Percentiles rank a stretch among this genome's conserved stretches.
Evolutionary conservation across 2,888 invertebrate species (phyloP).

Genomic region (Xestia ashworthii): DNA sequence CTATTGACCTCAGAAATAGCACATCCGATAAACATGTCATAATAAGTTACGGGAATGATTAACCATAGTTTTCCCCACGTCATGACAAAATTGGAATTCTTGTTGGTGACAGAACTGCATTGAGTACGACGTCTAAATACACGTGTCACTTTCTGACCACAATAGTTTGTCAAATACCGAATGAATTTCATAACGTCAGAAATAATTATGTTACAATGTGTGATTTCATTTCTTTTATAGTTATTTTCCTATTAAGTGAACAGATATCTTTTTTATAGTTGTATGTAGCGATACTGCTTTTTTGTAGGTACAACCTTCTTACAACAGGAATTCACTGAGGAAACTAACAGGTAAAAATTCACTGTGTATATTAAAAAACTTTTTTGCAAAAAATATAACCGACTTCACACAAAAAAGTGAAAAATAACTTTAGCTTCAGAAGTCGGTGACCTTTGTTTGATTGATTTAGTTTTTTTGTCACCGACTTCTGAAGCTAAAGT

Average conservation of each 20-base stretch:
- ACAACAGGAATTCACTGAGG: not conserved
- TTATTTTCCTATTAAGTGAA: not conserved
- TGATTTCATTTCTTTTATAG: not conserved
- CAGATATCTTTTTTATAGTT: not conserved
- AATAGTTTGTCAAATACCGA: not conserved
- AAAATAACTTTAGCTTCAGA: too few species aligned
- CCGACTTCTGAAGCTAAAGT: too few species aligned
- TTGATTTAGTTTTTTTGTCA: too few species aligned
- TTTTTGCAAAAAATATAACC: too few species aligned
- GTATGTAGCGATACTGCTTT: not conserved
- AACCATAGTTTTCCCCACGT: constrained; percentile 32
- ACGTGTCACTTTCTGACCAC: constrained; percentile 19
- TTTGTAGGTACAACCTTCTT: not conserved
- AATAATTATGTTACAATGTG: not conserved
- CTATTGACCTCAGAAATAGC: constrained; percentile 75
- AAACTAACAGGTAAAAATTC: not conserved
- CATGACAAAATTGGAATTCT: constrained; percentile 13
- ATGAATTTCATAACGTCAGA: constrained; percentile 1
- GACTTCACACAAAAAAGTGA: too few species aligned
- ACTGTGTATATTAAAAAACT: not conserved
- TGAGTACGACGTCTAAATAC: constrained; percentile 3
- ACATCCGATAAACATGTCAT: constrained; percentile 77
- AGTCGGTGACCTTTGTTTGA: too few species aligned
- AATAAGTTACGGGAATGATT: constrained; percentile 54
- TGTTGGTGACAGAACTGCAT: constrained; percentile 9